phyloP scores from a whole-genome alignment of 2,888 invertebrate species.

The Temnothorax ravouxi region DNA sequence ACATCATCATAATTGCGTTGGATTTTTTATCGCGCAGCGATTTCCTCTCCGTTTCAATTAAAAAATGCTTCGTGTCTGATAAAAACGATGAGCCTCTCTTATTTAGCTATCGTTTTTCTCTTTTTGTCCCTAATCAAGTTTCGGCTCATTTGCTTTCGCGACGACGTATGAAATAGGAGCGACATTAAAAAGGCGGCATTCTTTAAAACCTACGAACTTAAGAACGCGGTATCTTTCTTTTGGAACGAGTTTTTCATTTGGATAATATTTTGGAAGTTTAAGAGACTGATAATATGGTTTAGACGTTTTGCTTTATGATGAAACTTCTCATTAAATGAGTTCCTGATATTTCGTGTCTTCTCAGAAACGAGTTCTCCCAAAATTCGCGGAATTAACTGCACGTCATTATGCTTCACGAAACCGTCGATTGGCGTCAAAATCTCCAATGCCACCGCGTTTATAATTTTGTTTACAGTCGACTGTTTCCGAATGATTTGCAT shows the following conservation, averaged over 20 bases:
- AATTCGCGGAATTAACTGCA: constrained; percentile 9
- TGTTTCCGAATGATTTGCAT: neutral
- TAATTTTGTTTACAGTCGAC: constrained; percentile 11
- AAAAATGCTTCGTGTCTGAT: constrained; percentile 6
- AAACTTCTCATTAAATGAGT: neutral
- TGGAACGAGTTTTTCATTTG: constrained; percentile 13
- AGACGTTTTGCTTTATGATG: neutral
- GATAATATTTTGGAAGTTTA: constrained; percentile 1
- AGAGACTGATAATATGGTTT: neutral
- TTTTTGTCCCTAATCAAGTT: constrained; percentile 58
- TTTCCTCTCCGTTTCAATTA: neutral
- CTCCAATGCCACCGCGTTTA: neutral
- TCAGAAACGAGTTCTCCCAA: neutral
- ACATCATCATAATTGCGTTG: neutral
- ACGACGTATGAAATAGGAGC: constrained; percentile 58
- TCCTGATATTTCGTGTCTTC: neutral
- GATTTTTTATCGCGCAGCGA: neutral
- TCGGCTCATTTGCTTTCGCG: constrained; percentile 42
- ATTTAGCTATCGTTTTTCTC: neutral
- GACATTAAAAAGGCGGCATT: constrained; percentile 43
- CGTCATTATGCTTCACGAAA: neutral
- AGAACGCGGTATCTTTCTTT: neutral
- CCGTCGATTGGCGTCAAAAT: neutral
- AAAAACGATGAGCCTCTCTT: neutral
- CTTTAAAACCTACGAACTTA: constrained; percentile 14